Evolutionary conservation across 2,113 vertebrate genomes (phyloP).

Genomic region (Raphicerus campestris): DNA sequence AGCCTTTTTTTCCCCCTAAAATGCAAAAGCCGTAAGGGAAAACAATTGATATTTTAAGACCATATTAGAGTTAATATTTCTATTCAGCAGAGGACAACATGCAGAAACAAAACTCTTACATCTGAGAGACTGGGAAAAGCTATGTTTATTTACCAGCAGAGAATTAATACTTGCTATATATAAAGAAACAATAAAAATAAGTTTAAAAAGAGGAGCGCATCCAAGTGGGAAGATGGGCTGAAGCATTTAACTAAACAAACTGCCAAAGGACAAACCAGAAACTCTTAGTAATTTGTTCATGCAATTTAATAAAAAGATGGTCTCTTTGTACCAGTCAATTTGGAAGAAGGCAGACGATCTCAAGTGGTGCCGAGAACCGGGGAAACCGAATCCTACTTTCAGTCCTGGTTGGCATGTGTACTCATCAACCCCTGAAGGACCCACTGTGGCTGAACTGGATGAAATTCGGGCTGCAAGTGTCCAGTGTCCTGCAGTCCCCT

Average conservation of each 20-base stretch:
- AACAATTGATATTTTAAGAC: not conserved
- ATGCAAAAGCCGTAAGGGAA: not conserved
- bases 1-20: not conserved
- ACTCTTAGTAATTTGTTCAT: not conserved
- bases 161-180: not conserved
- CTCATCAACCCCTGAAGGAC: fast-evolving
- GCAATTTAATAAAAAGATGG: not conserved
- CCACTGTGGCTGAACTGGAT: not conserved
- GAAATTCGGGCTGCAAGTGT: not conserved
- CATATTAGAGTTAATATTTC: not conserved
- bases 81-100: not conserved
- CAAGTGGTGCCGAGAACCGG: fast-evolving
- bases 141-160: not conserved
- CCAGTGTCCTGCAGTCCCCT: fast-evolving
- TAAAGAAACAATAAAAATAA: not conserved
- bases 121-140: not conserved
- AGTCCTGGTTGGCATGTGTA: fast-evolving
- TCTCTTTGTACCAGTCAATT: not conserved
- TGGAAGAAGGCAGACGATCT: not conserved
- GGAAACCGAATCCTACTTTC: fast-evolving
- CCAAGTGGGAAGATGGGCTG: not conserved
- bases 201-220: not conserved
- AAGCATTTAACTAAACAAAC: not conserved
- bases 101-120: not conserved
- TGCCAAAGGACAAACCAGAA: not conserved